Evolutionary conservation across 2,888 invertebrate genomes (phyloP).

Genomic region (Tipula helvola): DNA sequence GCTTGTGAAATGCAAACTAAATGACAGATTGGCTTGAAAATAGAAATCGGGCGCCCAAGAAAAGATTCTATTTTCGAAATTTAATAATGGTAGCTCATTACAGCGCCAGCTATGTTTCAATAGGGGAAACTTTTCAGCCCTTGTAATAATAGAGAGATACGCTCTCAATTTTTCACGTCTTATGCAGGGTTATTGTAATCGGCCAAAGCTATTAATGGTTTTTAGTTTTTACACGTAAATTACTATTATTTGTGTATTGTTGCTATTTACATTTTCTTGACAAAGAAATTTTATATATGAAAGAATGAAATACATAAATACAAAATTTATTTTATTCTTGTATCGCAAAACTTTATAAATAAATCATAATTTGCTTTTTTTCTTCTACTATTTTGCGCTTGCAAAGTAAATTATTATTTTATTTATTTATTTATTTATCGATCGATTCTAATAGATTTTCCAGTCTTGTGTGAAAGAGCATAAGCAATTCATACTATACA

Average conservation of each 20-base stretch:
- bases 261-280: not conserved
- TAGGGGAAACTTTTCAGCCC: too few relatives aligned
- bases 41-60: too few relatives aligned
- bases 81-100: too few relatives aligned
- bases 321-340: not conserved
- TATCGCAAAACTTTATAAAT: not conserved
- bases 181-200: not conserved
- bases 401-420: not conserved
- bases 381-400: not conserved
- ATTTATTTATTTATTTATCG: not conserved
- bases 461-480: not conserved
- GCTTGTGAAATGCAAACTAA: too few relatives aligned
- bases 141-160: too few relatives aligned
- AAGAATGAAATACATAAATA: not conserved
- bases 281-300: not conserved
- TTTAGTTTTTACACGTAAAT: not conserved
- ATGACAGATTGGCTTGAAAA: too few relatives aligned
- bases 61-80: too few relatives aligned
- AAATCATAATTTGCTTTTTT: not conserved
- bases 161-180: not conserved
- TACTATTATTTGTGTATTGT: not conserved
- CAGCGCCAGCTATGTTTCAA: too few relatives aligned
- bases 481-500: too few relatives aligned
- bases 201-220: not conserved
- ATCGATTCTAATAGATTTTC: not conserved